Conservation (phyloP, 2,113 vertebrate genomes). For the Plestiodon gilberti region DNA sequence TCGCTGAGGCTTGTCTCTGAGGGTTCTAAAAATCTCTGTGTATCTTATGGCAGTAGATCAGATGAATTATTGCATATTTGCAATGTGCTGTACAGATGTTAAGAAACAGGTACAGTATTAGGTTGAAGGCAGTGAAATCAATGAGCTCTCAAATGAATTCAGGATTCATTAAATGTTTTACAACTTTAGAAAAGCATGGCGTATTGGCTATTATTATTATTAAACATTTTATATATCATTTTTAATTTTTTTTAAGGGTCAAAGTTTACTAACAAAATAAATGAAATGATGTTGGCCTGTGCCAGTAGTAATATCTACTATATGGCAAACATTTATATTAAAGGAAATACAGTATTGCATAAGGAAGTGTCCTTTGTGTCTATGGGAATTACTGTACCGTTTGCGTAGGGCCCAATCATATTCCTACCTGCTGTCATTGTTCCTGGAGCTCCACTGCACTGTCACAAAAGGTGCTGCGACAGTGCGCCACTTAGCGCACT, state of each 20-base stretch:
- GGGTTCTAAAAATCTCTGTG: not conserved
- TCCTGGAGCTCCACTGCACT: too few species aligned
- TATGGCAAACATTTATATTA: not conserved
- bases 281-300: not conserved
- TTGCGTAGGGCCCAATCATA: not conserved
- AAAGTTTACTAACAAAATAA: too few species aligned
- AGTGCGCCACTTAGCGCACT: too few species aligned
- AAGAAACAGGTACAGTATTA: not conserved
- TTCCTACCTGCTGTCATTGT: too few species aligned
- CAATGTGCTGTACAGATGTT: not conserved
- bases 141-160: not conserved
- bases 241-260: too few species aligned
- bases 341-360: not conserved
- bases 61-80: not conserved
- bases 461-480: too few species aligned
- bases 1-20: not conserved
- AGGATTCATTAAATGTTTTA: not conserved
- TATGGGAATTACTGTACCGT: not conserved
- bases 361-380: constrained; percentile 1
- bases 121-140: not conserved
- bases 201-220: not conserved
- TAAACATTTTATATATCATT: not conserved
- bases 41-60: not conserved
- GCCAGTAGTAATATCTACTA: not conserved
- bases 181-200: not conserved